These are phyloP conservation scores for Embiotoca jacksoni DNA, from an alignment of 2,113 vertebrate species.

Conservation along the genomic window DNA sequence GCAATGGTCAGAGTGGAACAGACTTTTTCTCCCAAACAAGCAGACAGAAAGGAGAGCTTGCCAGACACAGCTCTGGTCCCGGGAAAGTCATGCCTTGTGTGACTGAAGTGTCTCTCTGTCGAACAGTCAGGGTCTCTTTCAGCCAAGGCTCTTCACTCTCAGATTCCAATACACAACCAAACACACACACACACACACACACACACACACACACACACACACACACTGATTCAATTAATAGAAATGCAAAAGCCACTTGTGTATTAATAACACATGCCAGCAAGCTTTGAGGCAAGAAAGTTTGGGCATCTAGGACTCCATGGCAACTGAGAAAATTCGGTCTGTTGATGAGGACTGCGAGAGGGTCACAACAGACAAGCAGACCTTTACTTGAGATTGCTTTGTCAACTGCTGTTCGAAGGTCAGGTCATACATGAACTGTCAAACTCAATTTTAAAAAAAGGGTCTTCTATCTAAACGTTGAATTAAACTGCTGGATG, in stretches of 20 bases:
- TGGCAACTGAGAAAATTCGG: neutral
- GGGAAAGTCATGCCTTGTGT: slow-evolving; percentile 39
- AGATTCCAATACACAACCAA: slow-evolving; percentile 5
- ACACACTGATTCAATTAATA: neutral
- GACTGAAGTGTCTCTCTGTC: slow-evolving; percentile 39
- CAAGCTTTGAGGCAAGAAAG: too few relatives aligned
- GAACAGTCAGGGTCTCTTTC: slow-evolving; percentile 19
- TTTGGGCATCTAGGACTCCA: neutral
- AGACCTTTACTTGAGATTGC: neutral
- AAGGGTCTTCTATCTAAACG: too few relatives aligned
- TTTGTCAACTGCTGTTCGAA: neutral
- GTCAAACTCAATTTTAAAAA: too few relatives aligned
- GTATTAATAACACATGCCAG: neutral
- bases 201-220: neutral
- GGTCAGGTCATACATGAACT: too few relatives aligned
- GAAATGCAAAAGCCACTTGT: neutral
- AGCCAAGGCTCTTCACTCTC: slow-evolving; percentile 26
- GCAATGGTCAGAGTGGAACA: slow-evolving; percentile 24
- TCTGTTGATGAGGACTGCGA: neutral
- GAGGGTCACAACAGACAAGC: neutral
- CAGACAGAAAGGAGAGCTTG: slow-evolving; percentile 47
- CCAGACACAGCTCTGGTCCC: slow-evolving; percentile 17
- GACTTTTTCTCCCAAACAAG: slow-evolving; percentile 24
- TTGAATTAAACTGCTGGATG: too few relatives aligned
- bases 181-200: slow-evolving; percentile 2